Percentiles rank a stretch among this genome's conserved stretches.
These are phyloP conservation scores for Drosophila ezoana DNA, from an alignment of 2,888 invertebrate species.

Conservation along the genomic window DNA sequence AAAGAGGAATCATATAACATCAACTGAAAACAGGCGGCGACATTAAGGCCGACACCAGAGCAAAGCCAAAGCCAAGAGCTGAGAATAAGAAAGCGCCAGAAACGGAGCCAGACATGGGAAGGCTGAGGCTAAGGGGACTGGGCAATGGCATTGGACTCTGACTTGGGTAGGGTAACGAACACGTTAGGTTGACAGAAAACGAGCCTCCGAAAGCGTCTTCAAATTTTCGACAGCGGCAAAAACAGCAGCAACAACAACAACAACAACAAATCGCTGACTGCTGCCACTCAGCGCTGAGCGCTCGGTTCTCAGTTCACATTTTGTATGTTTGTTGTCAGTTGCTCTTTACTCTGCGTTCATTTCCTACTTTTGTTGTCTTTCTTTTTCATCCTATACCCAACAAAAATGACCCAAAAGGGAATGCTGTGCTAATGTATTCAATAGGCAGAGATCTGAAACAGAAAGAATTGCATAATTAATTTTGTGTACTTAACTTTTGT, in stretches of 20 bases:
- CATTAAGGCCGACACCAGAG: slow-evolving; percentile 51
- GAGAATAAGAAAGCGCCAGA: slow-evolving; percentile 19
- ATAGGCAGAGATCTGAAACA: background rate
- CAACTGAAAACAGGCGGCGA: slow-evolving; percentile 33
- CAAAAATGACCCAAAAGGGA: background rate
- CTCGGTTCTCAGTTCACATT: slow-evolving; percentile 26
- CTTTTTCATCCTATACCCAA: background rate
- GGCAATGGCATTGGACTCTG: slow-evolving; percentile 41
- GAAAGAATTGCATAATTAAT: no score
- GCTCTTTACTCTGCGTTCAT: slow-evolving; percentile 54
- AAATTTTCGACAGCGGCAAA: slow-evolving; percentile 41
- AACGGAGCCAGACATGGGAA: background rate
- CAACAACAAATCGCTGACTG: slow-evolving; percentile 7
- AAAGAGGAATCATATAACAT: slow-evolving; percentile 6
- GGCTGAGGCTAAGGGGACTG: background rate
- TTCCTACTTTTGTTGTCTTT: slow-evolving; percentile 22
- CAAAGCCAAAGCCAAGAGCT: slow-evolving; percentile 30
- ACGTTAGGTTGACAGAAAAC: slow-evolving; percentile 39
- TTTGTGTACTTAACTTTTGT: no score
- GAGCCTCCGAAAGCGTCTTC: slow-evolving; percentile 48
- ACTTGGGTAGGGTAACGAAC: slow-evolving; percentile 26
- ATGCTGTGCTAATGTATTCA: background rate
- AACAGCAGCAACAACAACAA: slow-evolving; percentile 12
- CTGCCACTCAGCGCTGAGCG: slow-evolving; percentile 13
- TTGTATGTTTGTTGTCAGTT: slow-evolving; percentile 52